Evolutionary conservation across 2,888 invertebrate genomes (phyloP).

Genomic region (Cotesia congregata): DNA sequence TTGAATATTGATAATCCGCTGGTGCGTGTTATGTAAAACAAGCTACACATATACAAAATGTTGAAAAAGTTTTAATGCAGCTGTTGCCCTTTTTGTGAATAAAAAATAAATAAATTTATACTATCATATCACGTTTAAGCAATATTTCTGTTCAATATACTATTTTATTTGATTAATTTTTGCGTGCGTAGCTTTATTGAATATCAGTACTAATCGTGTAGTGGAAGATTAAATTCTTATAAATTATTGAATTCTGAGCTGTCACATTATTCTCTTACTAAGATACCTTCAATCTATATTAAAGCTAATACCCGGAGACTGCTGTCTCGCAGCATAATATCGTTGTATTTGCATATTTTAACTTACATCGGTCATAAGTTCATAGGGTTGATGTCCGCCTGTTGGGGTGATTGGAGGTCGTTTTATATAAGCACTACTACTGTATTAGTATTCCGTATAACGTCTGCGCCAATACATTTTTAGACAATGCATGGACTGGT

Average conservation of each 20-base stretch:
- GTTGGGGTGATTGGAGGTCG: constrained; percentile 26
- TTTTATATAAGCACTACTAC: background rate
- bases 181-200: background rate
- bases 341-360: constrained; percentile 50
- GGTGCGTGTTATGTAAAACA: background rate
- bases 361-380: constrained; percentile 45
- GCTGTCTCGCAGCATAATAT: constrained; percentile 49
- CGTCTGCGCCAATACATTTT: background rate
- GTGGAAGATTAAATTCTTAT: background rate
- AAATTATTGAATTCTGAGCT: constrained; percentile 3
- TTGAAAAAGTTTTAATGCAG: background rate
- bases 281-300: constrained; percentile 5
- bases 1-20: background rate
- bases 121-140: background rate
- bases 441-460: background rate
- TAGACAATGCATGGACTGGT: background rate
- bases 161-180: background rate
- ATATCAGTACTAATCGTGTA: background rate
- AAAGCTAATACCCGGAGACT: constrained; percentile 30
- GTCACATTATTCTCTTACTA: background rate
- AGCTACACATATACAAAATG: background rate
- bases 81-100: background rate
- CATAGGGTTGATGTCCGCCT: constrained; percentile 50
- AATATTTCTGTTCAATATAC: background rate
- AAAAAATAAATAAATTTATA: background rate